Percentiles rank a stretch among this genome's conserved stretches.
phyloP scores from a whole-genome alignment of 2,888 invertebrate species.

The Strigamia maritima region DNA sequence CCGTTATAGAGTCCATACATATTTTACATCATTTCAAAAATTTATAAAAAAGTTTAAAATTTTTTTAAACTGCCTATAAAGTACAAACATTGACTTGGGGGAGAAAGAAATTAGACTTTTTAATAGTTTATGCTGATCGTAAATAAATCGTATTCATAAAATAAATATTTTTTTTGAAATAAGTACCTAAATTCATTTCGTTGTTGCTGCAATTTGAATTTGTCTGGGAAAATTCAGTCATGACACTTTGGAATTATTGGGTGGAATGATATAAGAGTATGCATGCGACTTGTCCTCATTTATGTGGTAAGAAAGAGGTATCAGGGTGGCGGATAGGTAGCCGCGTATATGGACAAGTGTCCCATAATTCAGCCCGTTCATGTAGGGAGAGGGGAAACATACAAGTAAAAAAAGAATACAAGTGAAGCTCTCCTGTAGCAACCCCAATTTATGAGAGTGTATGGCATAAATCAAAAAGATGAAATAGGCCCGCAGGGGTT shows the following conservation, averaged over 20 bases:
- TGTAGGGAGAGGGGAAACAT: neutral
- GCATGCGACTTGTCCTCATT: neutral
- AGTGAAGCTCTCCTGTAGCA: neutral
- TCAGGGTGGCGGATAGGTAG: neutral
- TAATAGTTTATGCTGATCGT: neutral
- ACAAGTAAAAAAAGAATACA: neutral
- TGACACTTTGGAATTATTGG: neutral
- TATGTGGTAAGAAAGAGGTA: neutral
- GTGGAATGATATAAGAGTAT: neutral
- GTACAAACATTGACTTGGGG: neutral
- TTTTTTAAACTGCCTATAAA: neutral
- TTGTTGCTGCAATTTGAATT: neutral
- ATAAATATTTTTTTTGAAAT: neutral
- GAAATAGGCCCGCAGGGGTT: neutral
- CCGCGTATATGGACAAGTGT: neutral
- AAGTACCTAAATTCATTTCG: too few relatives aligned
- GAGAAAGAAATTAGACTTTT: neutral
- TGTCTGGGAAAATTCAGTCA: neutral
- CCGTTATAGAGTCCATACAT: neutral
- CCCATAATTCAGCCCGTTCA: neutral
- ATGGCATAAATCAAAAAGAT: neutral
- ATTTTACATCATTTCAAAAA: neutral
- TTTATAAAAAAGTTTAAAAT: neutral
- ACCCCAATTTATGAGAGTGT: neutral
- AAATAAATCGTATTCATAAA: neutral